Conservation (phyloP, 2,888 invertebrate genomes). For the Teinopalpus imperialis region DNA sequence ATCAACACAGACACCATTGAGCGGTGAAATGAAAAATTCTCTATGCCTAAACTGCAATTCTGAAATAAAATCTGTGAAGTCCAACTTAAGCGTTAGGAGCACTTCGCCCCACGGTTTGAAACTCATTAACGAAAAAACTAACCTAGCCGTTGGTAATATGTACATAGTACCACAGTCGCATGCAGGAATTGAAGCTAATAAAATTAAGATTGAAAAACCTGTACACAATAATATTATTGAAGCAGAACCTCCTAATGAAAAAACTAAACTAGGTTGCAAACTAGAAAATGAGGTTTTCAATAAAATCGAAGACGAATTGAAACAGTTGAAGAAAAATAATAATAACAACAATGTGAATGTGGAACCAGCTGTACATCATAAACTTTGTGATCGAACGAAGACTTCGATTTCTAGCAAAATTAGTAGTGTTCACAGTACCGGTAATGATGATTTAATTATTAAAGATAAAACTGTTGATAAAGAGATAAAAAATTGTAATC, state of each 20-base stretch:
- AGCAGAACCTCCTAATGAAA: slow-evolving; percentile 22
- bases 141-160: slow-evolving; percentile 46
- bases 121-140: slow-evolving; percentile 56
- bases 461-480: slow-evolving; percentile 51
- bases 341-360: slow-evolving; percentile 53
- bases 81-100: slow-evolving; percentile 67
- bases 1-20: slow-evolving; percentile 83
- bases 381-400: slow-evolving; percentile 81
- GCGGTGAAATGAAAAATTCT: slow-evolving; percentile 73
- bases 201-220: slow-evolving; percentile 17
- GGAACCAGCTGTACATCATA: slow-evolving; percentile 82
- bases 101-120: slow-evolving; percentile 60
- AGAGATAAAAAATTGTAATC: slow-evolving; percentile 50
- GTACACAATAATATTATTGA: slow-evolving; percentile 3
- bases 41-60: slow-evolving; percentile 84
- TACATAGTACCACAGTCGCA: slow-evolving; percentile 57
- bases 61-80: slow-evolving; percentile 70
- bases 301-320: slow-evolving; percentile 48
- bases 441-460: slow-evolving; percentile 56
- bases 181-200: slow-evolving; percentile 35
- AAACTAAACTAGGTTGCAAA: slow-evolving; percentile 24
- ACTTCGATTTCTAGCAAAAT: slow-evolving; percentile 69
- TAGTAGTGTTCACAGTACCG: slow-evolving; percentile 62
- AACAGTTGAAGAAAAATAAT: slow-evolving; percentile 48
- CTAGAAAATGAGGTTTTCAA: slow-evolving; percentile 39